phyloP scores from a whole-genome alignment of 2,888 invertebrate genomes.

The Eretmocerus hayati region DNA sequence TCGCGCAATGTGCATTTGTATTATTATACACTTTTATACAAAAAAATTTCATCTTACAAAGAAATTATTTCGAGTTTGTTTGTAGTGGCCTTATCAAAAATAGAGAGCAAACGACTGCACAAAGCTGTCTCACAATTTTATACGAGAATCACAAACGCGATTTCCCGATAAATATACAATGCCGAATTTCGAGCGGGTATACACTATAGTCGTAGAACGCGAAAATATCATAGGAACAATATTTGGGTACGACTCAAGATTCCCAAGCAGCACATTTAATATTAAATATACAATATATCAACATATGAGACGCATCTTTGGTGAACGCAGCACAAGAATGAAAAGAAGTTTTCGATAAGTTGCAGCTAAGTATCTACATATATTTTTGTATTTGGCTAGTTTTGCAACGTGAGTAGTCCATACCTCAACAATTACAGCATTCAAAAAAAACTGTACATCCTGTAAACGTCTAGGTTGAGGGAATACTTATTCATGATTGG shows the following conservation, averaged over 20 bases:
- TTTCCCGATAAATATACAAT: conserved; percentile 11
- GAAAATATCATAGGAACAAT: conserved; percentile 37
- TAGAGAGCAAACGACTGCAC: conserved; percentile 33
- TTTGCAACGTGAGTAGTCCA: too few relatives aligned
- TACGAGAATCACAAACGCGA: conserved; percentile 11
- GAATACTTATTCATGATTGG: too few relatives aligned
- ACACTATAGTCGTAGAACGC: conserved; percentile 29
- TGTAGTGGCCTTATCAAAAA: conserved; percentile 39
- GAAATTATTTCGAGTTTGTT: conserved; percentile 18
- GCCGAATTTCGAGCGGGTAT: conserved; percentile 12
- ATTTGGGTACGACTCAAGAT: conserved; percentile 38
- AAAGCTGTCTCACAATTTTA: conserved; percentile 8
- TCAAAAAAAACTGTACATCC: too few relatives aligned
- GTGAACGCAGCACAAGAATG: conserved; percentile 27
- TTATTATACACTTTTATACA: too few relatives aligned
- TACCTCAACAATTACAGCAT: too few relatives aligned
- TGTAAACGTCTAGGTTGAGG: too few relatives aligned
- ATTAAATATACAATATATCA: not conserved
- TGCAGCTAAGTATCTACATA: too few relatives aligned
- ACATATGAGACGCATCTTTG: conserved; percentile 34
- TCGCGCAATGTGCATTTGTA: too few relatives aligned
- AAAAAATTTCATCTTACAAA: conserved; percentile 4
- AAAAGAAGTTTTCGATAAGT: conserved; percentile 16
- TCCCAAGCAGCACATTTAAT: conserved; percentile 18
- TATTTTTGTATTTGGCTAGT: too few relatives aligned